Base-by-base conservation (phyloP, 2,113 vertebrate genomes). In the Cyphomyrus plagiostoma region DNA sequence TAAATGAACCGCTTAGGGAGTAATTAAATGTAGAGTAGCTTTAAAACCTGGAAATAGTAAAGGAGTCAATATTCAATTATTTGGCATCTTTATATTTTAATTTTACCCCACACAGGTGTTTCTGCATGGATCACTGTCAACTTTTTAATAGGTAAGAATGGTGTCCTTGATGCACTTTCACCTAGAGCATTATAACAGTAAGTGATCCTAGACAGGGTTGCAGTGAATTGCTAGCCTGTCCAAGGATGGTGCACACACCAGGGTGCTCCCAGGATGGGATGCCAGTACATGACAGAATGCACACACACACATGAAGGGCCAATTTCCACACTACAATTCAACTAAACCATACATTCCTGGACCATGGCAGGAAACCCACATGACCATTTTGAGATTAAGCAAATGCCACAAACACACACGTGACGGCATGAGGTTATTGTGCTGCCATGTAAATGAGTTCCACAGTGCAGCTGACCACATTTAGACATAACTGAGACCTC, bases 61-160 rank as follows among this genome's bases (percentile, higher is more conserved):
- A 80, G 1, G 13, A 77, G 30, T 26, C 21, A 4, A 42, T n/a
- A 19, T 77, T 11, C 3, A 53, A 35, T 89, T 52, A 46, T 88
- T 80, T 80, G 3, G 23, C 49, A 80, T 74, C n/a, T 13, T 89
- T 90, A 17, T 26, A 35, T 39, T 53, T 53, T 9, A 21, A 17
- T 88, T 77, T 90, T 53, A 89, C 90, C 91, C 56, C 80, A 93
- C 90, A 23, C 93, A 99, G 98, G 98, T 30, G 96, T 99, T 91
- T 98, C 97, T 26, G 97, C 98, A 0, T 99, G 98, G 98, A 98
- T 99, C 94, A 99, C 98, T 0, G 91, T 99, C 91, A 99, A 99
- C 94, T 98, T 98, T 95, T 96, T 99, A 92, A 96, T 95, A 92
- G 98, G 98, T 98, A 50, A 94, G 92, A 30, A 39, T 48, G 83